Evolutionary conservation across 2,797 vertebrate genomes (phyloP).

Genomic region (Sphaeramia orbicularis): DNA sequence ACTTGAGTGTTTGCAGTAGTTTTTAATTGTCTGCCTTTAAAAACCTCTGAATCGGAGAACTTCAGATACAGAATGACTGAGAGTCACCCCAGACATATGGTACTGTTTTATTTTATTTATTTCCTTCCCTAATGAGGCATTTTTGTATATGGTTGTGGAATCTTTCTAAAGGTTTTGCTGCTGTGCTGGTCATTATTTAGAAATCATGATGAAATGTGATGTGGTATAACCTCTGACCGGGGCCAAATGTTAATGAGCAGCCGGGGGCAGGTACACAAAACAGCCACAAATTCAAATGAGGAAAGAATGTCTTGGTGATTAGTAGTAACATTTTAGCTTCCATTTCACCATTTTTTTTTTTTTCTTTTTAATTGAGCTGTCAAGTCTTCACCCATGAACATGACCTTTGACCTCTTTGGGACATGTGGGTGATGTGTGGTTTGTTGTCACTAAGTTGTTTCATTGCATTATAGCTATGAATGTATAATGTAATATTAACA

Average conservation of each 20-base stretch:
- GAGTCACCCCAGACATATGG: no score
- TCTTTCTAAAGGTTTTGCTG: slow-evolving; percentile 28
- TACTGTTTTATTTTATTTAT: not conserved
- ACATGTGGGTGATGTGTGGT: slow-evolving; percentile 3
- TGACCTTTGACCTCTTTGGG: slow-evolving; percentile 18
- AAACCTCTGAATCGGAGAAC: no score
- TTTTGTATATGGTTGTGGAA: slow-evolving; percentile 3
- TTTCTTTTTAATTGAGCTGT: slow-evolving; percentile 18
- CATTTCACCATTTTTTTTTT: not conserved
- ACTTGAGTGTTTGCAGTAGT: no score
- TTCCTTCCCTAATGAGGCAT: not conserved
- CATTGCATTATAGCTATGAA: not conserved
- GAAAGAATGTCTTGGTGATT: slow-evolving; percentile 36
- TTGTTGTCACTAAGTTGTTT: slow-evolving; percentile 4
- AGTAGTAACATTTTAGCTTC: slow-evolving; percentile 7
- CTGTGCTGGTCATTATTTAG: slow-evolving; percentile 15
- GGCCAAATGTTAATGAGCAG: slow-evolving; percentile 54
- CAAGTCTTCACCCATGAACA: slow-evolving; percentile 32
- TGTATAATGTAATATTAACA: not conserved
- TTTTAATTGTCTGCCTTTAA: no score
- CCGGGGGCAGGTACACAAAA: slow-evolving; percentile 29
- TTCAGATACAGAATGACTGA: no score
- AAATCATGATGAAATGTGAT: slow-evolving; percentile 17
- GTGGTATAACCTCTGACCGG: slow-evolving; percentile 14
- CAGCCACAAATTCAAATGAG: slow-evolving; percentile 44